Conservation (phyloP, 2,113 vertebrate species). For the Heptranchias perlo region DNA sequence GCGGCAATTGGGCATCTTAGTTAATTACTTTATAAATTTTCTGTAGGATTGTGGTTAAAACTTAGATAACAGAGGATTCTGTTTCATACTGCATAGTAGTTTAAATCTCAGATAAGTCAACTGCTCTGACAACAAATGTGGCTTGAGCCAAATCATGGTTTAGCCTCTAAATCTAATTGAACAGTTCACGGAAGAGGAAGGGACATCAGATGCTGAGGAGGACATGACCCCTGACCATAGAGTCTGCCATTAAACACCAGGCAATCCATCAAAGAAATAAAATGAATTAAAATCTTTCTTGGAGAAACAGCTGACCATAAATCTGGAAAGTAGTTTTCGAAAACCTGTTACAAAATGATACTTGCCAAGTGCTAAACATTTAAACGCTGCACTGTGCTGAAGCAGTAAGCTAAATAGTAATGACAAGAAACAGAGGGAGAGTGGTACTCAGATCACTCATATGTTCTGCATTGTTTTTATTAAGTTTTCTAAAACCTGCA, state of each 20-base stretch:
- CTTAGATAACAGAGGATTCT: neutral
- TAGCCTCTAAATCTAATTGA: neutral
- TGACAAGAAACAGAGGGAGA: too few relatives aligned
- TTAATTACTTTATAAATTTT: neutral
- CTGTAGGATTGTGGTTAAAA: neutral
- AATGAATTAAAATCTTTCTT: neutral
- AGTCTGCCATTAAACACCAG: too few relatives aligned
- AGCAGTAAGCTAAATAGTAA: neutral
- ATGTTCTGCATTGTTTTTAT: neutral
- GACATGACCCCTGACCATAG: too few relatives aligned
- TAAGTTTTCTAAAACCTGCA: neutral
- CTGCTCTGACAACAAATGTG: neutral
- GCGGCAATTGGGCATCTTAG: neutral
- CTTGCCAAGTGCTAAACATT: neutral
- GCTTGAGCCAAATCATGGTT: neutral
- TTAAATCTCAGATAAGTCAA: neutral
- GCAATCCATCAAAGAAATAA: neutral
- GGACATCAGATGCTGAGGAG: too few relatives aligned
- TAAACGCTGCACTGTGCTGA: neutral
- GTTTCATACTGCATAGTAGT: neutral
- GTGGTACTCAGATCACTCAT: too few relatives aligned
- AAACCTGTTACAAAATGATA: neutral
- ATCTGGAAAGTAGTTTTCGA: neutral
- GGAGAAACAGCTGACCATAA: neutral
- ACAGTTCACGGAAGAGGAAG: neutral